These are phyloP conservation scores for Liparis tanakae DNA, from an alignment of 2,797 vertebrate genomes.

Conservation along the genomic window DNA sequence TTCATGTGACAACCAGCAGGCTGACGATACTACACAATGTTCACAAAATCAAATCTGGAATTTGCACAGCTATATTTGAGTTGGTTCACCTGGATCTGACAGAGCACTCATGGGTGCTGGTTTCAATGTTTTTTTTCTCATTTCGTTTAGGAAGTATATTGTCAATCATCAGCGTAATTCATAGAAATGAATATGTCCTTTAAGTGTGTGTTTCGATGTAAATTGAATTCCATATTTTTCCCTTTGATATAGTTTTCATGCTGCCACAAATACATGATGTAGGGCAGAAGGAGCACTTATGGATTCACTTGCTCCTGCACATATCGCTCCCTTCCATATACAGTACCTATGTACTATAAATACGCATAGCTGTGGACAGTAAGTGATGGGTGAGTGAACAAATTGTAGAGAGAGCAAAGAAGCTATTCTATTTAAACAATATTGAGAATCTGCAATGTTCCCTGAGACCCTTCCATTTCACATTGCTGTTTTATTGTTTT, in stretches of 20 bases:
- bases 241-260: slow-evolving; percentile 31
- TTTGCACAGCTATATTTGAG: slow-evolving; percentile 46
- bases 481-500: slow-evolving; percentile 45
- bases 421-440: slow-evolving; percentile 56
- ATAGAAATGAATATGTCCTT: slow-evolving; percentile 21
- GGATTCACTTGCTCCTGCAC: slow-evolving; percentile 44
- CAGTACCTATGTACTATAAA: slow-evolving; percentile 44
- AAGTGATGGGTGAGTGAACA: slow-evolving; percentile 51
- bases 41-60: slow-evolving; percentile 60
- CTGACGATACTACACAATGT: slow-evolving; percentile 56
- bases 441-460: slow-evolving; percentile 66
- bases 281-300: slow-evolving; percentile 50
- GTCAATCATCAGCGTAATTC: slow-evolving; percentile 25
- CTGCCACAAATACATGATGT: slow-evolving; percentile 18
- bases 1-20: slow-evolving; percentile 69
- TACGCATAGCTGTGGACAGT: slow-evolving; percentile 29
- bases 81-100: slow-evolving; percentile 35
- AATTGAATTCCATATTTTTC: slow-evolving; percentile 45
- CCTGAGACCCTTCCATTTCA: slow-evolving; percentile 61
- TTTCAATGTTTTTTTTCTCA: slow-evolving; percentile 30
- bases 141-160: slow-evolving; percentile 24
- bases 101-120: slow-evolving; percentile 32
- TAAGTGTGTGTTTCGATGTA: slow-evolving; percentile 6
- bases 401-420: slow-evolving; percentile 50
- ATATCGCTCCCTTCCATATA: slow-evolving; percentile 23